A percentile compares a stretch with the other conserved stretches of the same genome.
These are phyloP conservation scores for Actinernus sp. DNA, from an alignment of 92 coral and sea anemone genomes.

Conservation along the genomic window DNA sequence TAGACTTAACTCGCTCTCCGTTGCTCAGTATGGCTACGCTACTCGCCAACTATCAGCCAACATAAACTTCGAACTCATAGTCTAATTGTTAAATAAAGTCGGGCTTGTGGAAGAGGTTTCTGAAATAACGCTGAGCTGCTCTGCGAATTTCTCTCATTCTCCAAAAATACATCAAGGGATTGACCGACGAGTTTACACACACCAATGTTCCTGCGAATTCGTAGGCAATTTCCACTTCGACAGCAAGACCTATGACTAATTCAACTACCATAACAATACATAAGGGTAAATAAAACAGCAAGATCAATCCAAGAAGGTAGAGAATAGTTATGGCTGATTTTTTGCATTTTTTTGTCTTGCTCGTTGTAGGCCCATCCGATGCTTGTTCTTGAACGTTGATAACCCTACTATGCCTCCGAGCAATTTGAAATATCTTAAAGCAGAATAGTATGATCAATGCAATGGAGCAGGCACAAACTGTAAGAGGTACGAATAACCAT, in stretches of 20 bases:
- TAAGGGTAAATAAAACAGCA: not conserved
- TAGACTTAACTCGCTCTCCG: too few relatives aligned
- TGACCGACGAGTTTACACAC: not conserved
- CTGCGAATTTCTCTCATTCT: not conserved
- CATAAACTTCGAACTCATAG: too few relatives aligned
- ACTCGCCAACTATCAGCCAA: too few relatives aligned
- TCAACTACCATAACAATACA: not conserved
- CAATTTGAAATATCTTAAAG: not conserved
- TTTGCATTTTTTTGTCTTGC: not conserved
- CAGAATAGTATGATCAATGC: not conserved
- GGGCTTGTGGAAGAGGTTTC: too few relatives aligned
- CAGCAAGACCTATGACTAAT: not conserved
- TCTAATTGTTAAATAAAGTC: too few relatives aligned
- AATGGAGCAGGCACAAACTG: not conserved
- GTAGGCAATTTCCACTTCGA: not conserved
- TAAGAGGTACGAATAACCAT: not conserved
- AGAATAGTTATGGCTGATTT: not conserved
- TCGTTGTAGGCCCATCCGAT: not conserved
- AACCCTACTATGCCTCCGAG: not conserved
- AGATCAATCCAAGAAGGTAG: not conserved
- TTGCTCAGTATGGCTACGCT: too few relatives aligned
- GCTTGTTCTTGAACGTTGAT: not conserved
- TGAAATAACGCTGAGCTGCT: too few relatives aligned
- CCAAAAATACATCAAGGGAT: not conserved
- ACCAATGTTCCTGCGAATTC: not conserved